phyloP scores from a whole-genome alignment of 2,797 vertebrate species.

The Orientallactaga sibirica region DNA sequence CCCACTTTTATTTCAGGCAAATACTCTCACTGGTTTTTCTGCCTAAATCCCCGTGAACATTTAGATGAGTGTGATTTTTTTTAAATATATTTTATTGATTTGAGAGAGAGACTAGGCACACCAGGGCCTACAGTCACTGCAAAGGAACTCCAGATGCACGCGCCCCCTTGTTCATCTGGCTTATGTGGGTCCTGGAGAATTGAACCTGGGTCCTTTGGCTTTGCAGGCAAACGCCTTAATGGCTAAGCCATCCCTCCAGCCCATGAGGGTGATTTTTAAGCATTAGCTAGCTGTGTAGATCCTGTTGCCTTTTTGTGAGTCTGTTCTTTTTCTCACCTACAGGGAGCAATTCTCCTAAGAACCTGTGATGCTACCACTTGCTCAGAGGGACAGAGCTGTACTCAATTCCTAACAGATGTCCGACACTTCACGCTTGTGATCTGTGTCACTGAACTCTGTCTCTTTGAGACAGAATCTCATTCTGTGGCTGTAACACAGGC shows the following conservation, averaged over 20 bases:
- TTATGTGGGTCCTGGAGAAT: too few species aligned
- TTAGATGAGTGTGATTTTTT: neutral
- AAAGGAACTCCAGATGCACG: too few species aligned
- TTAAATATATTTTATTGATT: too few species aligned
- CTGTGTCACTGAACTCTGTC: neutral
- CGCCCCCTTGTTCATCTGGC: too few species aligned
- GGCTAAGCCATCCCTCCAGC: too few species aligned
- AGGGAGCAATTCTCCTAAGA: neutral
- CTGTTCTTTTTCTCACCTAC: neutral
- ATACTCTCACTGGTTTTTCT: neutral
- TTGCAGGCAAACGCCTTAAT: too few species aligned
- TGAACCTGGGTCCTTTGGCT: too few species aligned
- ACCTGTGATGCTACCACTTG: neutral
- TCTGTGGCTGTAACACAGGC: too few species aligned
- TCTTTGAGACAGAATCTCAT: too few species aligned
- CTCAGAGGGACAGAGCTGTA: neutral
- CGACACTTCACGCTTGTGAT: neutral
- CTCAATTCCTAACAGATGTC: neutral
- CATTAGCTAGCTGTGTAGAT: neutral
- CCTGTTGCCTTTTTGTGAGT: neutral
- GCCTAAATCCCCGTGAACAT: neutral
- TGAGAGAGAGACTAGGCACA: too few species aligned
- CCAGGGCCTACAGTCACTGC: too few species aligned
- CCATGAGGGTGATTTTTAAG: neutral
- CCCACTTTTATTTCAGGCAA: constrained; percentile 2